Base-by-base conservation (phyloP, 1,140 invertebrate species). In the Battus philenor region DNA sequence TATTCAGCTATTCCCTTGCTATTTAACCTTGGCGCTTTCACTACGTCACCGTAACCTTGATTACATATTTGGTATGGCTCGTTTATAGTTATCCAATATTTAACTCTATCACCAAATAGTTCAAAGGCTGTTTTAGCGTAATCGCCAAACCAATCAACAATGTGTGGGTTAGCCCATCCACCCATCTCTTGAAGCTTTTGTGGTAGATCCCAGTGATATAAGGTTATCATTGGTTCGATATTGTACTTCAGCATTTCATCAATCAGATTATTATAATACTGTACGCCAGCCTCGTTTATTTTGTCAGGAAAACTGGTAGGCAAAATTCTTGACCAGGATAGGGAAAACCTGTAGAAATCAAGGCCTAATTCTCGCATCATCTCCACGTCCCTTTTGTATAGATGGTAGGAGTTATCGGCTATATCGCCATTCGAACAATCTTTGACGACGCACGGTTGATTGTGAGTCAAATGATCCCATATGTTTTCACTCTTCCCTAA, bases 141-240 rank as follows among this genome's bases (percentile, higher is more conserved):
- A 54, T 90, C 88, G 17, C 74, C 87, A 48, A 89, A 91, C 54
- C 88, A 82, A 2, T 90, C 88, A 7, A 87, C 84, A 43, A 91
- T 88, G 22, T 87, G 52, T 3, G 87, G 86, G 61, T 91, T 91
- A 1, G 87, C 77, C 90, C 89, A 91, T 1, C 90, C 90, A 1
- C 90, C 90, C 29, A 89, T 48, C 17, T 89, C 86, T 58, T 90
- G 88, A 3, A 91, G 54, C 11, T 65, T 61, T 51, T 90, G 83
- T 0, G 90, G 90, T 45, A 91, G 59, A 29, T 92, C 90, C 90
- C 90, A 91, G 51, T 91, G 90, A 54, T 90, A 91, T 4, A 91
- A 66, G 0, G 90, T 91, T 0, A 90, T 87, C 75, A 89, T 86
- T 0, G 89, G 89, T 32, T 75, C 27, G 30, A 89, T 88, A 10